phyloP scores from a whole-genome alignment of 2,888 invertebrate species.

The Uropetala carovei region DNA sequence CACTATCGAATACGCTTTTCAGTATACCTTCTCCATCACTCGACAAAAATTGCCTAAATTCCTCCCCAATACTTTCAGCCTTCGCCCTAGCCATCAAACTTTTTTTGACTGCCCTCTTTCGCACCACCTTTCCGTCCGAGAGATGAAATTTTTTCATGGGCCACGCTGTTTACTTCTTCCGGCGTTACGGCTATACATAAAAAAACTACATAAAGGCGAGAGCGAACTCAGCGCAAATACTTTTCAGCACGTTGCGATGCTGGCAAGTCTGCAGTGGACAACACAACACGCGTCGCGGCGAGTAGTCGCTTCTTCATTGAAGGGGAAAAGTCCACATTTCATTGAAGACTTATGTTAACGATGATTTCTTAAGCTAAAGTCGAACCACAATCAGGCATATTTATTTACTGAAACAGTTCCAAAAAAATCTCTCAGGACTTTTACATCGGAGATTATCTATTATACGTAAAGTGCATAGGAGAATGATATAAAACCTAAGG shows the following conservation, averaged over 20 bases:
- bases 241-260: background rate
- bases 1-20: background rate
- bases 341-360: too few relatives aligned
- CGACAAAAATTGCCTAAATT: background rate
- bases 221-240: slow-evolving; percentile 15
- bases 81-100: slow-evolving; percentile 15
- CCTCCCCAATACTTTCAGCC: background rate
- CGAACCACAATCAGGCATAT: too few relatives aligned
- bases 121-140: slow-evolving; percentile 39
- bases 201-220: slow-evolving; percentile 30
- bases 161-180: slow-evolving; percentile 56
- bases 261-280: background rate
- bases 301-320: background rate
- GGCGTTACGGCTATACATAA: slow-evolving; percentile 34
- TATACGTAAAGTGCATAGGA: too few relatives aligned
- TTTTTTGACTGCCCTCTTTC: slow-evolving; percentile 15
- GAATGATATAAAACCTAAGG: too few relatives aligned
- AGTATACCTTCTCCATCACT: background rate
- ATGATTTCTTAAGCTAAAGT: too few relatives aligned
- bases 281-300: background rate
- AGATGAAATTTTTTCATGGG: slow-evolving; percentile 54
- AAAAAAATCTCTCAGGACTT: too few relatives aligned
- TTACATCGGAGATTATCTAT: too few relatives aligned
- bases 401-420: too few relatives aligned
- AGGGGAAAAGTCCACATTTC: background rate